These are phyloP conservation scores for Taphrorychus bicolor DNA, from an alignment of 2,888 invertebrate genomes.

Conservation along the genomic window DNA sequence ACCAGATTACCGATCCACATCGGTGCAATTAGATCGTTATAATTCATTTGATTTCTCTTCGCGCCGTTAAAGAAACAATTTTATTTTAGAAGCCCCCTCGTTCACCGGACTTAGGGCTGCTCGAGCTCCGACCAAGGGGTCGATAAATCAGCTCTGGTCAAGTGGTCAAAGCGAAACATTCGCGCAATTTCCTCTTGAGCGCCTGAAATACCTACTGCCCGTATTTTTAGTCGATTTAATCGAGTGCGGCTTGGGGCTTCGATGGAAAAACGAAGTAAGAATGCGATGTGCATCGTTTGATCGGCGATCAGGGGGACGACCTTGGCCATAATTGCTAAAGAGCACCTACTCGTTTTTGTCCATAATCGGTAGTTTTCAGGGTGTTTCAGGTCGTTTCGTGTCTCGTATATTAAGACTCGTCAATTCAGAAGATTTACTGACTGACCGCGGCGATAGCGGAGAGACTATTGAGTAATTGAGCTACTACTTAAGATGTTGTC, in stretches of 20 bases:
- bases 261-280: not conserved
- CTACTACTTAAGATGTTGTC: no score
- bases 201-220: not conserved
- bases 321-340: constrained; percentile 32
- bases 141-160: not conserved
- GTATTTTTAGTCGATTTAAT: not conserved
- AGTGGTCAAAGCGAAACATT: not conserved
- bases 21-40: not conserved
- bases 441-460: not conserved
- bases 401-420: not conserved
- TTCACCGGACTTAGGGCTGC: not conserved
- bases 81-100: not conserved
- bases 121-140: not conserved
- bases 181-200: not conserved
- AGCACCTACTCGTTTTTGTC: constrained; percentile 23
- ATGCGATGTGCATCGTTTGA: constrained; percentile 14
- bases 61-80: not conserved
- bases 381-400: constrained; percentile 17
- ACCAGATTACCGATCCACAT: not conserved
- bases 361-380: constrained; percentile 17
- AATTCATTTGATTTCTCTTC: not conserved
- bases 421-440: not conserved
- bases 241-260: not conserved
- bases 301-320: constrained; percentile 12
- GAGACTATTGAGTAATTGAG: no score